Percentiles rank a stretch among this genome's conserved stretches.
These are phyloP conservation scores for Corythornis cristatus DNA, from an alignment of 2,113 vertebrate species.

Conservation along the genomic window DNA sequence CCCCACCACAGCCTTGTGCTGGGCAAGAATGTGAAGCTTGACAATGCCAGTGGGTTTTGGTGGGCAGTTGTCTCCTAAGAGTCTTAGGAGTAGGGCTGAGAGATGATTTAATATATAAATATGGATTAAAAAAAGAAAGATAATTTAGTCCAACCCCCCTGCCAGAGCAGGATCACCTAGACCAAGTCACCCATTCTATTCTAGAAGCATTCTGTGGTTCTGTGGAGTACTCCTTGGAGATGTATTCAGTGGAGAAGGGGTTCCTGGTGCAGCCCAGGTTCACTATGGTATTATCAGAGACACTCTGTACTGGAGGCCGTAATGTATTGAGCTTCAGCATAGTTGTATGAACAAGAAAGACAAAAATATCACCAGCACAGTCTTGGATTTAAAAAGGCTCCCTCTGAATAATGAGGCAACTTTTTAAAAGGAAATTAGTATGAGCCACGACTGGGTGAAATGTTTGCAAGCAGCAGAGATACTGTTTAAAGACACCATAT, in stretches of 20 bases:
- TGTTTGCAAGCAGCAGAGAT: conserved; percentile 50
- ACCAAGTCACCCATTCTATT: too few species aligned
- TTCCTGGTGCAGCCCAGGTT: neutral
- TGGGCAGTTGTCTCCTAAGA: neutral
- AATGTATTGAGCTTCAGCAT: neutral
- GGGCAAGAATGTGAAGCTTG: rapidly evolving
- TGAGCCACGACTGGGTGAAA: neutral
- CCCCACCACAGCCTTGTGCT: neutral
- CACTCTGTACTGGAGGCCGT: neutral
- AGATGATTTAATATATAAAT: neutral
- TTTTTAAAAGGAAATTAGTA: conserved; percentile 39
- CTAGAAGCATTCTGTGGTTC: neutral
- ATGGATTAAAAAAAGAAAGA: too few species aligned
- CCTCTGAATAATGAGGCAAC: neutral
- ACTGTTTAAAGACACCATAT: conserved; percentile 52
- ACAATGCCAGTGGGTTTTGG: neutral
- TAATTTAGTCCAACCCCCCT: too few species aligned
- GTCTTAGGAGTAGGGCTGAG: neutral
- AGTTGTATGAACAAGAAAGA: conserved; percentile 15
- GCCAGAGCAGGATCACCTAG: too few species aligned
- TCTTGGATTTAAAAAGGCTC: conserved; percentile 13
- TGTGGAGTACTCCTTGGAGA: neutral
- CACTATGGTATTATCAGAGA: neutral
- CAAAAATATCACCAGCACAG: conserved; percentile 25
- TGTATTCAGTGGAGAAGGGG: neutral